Evolutionary conservation across 2,113 vertebrate species (phyloP).

Genomic region (Butorides virescens): DNA sequence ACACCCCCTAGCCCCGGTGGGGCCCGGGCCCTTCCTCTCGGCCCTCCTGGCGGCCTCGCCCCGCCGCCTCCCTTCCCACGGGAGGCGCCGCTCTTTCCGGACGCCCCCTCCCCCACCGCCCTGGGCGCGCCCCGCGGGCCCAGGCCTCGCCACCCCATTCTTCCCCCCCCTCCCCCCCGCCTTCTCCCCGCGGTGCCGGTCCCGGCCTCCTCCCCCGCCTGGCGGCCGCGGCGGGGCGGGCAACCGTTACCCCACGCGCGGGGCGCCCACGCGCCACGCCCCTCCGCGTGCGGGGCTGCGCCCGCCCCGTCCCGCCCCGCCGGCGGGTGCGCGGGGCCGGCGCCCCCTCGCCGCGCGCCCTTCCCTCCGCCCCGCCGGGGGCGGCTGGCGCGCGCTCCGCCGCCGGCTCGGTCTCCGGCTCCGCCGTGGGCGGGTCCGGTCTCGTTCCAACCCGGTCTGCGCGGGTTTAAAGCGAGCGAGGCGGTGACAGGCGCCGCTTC

Average conservation of each 20-base stretch:
- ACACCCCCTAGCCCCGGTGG: not conserved
- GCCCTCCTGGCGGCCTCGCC: not conserved
- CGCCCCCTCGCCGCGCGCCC: not conserved
- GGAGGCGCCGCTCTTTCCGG: not conserved
- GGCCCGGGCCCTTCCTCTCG: not conserved
- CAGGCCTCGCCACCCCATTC: not conserved
- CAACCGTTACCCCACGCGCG: not conserved
- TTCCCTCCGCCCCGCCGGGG: not conserved
- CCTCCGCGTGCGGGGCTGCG: not conserved
- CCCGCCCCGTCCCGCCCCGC: not conserved
- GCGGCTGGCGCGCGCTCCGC: not conserved
- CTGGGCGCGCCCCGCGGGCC: not conserved
- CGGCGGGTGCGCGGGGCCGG: no score
- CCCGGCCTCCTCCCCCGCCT: not conserved
- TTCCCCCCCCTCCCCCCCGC: no score
- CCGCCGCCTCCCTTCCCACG: not conserved
- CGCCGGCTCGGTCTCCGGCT: no score
- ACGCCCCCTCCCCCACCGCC: not conserved
- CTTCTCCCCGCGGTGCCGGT: not conserved
- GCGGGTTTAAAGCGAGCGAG: not conserved
- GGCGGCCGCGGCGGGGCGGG: not conserved
- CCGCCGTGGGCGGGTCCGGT: not conserved
- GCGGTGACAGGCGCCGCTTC: not conserved
- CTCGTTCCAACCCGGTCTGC: not conserved
- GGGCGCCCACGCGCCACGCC: not conserved